These are phyloP conservation scores for Urosaurus nigricauda DNA, from an alignment of 2,797 vertebrate species.

Conservation along the genomic window DNA sequence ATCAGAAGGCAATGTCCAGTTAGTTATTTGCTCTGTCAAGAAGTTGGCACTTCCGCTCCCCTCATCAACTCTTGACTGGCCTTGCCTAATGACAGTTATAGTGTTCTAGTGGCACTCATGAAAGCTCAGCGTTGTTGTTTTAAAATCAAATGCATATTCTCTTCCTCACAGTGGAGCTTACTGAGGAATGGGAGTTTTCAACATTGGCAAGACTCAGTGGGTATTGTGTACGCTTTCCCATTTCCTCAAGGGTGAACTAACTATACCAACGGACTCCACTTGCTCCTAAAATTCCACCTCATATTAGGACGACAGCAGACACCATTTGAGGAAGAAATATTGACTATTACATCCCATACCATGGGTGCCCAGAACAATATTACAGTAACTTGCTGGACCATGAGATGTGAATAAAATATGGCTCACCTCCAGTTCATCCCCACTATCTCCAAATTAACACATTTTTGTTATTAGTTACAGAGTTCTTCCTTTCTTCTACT, in stretches of 20 bases:
- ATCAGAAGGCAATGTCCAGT: not conserved
- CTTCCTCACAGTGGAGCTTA: not conserved
- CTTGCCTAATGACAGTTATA: not conserved
- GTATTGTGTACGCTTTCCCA: not conserved
- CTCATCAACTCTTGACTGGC: not conserved
- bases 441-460: not conserved
- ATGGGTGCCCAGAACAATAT: not conserved
- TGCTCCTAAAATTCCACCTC: not conserved
- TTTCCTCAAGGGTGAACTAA: not conserved
- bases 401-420: not conserved
- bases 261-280: not conserved
- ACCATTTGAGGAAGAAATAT: not conserved
- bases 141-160: not conserved
- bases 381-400: not conserved
- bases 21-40: not conserved
- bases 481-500: not conserved
- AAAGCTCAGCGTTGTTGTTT: not conserved
- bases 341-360: not conserved
- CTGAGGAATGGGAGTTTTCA: not conserved
- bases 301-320: not conserved
- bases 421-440: not conserved
- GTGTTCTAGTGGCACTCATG: not conserved
- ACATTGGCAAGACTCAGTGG: not conserved
- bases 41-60: not conserved
- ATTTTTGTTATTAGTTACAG: not conserved